Evolutionary conservation across 1,140 invertebrate genomes (phyloP), one percentile per base, ranked within the genome.

Genomic region (Ceratosolen solmsi): DNA sequence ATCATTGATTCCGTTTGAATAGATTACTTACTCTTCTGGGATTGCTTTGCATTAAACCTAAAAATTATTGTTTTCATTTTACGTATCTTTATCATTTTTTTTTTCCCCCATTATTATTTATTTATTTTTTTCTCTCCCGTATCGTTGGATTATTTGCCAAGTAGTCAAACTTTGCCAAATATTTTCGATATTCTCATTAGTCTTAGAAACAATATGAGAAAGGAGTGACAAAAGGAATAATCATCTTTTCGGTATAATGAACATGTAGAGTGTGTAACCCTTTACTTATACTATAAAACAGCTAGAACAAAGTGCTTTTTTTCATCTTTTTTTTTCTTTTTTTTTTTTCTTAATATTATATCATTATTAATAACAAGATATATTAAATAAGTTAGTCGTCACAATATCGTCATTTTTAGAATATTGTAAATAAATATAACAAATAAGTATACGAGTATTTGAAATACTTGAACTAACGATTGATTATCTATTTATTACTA

Each of bases 61-160:
- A 83, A 83, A 83, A 79, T 79, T 83, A 83, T 83, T 83, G 82
- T 83, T 83, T 79, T 76, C 33, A n/a, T 41, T 63, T 83, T 83
- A 79, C 82, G 76, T 79, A 83, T 79, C 2, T 72, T 78, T 46
- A 56, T 82, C 58, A 71, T 17, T 36, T 30, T 46, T 27, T 30
- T 49, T 65, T 41, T 81, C 20, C 20, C 17, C 17, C n/a, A 65
- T 13, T 38, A 63, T 33, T 63, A 30, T 58, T 74, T 27, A 65
- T 49, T 36, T n/a, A 20, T 22, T 71, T 41, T 51, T 46, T 70
- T 33, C 13, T 56, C 54, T 20, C 1, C n/a, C 58, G 38, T 74
- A 36, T n/a, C n/a, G 30, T n/a, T 65, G 20, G 8, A 7, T 75
- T 81, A 76, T 30, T 56, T 63, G 11, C 58, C 27, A 58, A 20